Base-by-base conservation (phyloP, 2,888 invertebrate species). In the Dryocosmus kuriphilus region DNA sequence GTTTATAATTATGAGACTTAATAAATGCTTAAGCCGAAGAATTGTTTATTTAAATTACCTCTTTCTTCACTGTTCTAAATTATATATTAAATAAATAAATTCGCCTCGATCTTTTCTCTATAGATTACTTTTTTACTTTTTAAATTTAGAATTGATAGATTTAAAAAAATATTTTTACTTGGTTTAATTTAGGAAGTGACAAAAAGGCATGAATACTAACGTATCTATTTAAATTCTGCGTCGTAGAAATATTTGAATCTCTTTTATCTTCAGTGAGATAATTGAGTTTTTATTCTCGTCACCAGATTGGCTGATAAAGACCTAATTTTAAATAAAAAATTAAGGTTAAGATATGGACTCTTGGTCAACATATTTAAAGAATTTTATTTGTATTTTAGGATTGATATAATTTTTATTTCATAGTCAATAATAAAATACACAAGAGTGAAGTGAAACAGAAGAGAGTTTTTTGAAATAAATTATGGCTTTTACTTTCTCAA, bases 191-290 rank as follows among this genome's bases (percentile, higher is more conserved):
- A 46, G 30, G 19, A 32, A 41, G 27, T 46, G n/a, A 19, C 9
- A 30, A n/a, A 27, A 22, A 35, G 16, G 57, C 57, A 57, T 74
- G 60, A 19, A 22, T 32, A 30, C 57, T 55, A 74, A 74, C 35
- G 32, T 32, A 24, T 8, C n/a, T 51, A 8, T 51, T 0, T 2
- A 19, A 51, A 51, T 9, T n/a, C 51, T 51, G 51, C n/a, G 22
- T n/a, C 51, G 51, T 51, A 51, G 51, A 51, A n/a, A 51, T 51
- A 51, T 51, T 51, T 51, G 7, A n/a, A 19, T 51, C n/a, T 51
- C 8, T 51, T 51, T 9, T n/a, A 22, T n/a, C 46, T 9, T 51
- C 6, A 19, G n/a, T n/a, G 9, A 22, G 19, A 51, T n/a, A 51
- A 51, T 51, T n/a, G 2, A 51, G n/a, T n/a, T 22, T 51, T 2